Base-by-base conservation (phyloP, 2,113 vertebrate genomes). In the Nyctereutes procyonoides region DNA sequence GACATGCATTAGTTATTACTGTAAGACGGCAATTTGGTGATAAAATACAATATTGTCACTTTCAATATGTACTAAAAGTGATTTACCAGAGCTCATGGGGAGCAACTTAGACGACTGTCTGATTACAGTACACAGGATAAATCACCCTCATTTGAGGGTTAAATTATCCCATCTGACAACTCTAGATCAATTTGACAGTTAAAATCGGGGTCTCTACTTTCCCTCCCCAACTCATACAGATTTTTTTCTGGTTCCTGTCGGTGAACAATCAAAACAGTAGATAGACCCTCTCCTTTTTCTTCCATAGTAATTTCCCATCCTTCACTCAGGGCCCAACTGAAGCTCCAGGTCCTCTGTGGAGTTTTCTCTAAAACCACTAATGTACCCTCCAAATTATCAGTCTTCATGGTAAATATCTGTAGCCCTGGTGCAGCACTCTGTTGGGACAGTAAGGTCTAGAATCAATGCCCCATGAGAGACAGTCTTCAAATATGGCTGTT, bases 11-110 rank as follows among this genome's bases (percentile, higher is more conserved):
- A 98, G 84, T 81, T 94, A 96, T 95, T 96, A 98, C 94, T 81
- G 1, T 86, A 95, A 98, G 97, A 97, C 0, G 8, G 67, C 80
- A 97, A 96, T 97, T 98, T 92, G 26, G 93, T 79, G 93, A 97
- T 98, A 98, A 98, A 98, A 98, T 90, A 97, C 60, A 98, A 97
- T 69, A 94, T 26, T 96, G 92, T 96, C 96, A 97, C 84, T 98
- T 98, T 96, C 98, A 98, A 98, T 97, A 98, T 20, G 35, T 89
- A 91, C 98, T 95, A 95, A 96, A 96, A 97, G 32, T 97, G 80
- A 97, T 98, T 98, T 98, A 90, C 73, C 95, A 97, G 62, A 98
- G 56, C 87, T 98, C 83, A 53, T 58, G 58, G 79, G 92, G 69
- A 96, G 28, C 32, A 38, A 98, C 80, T 98, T 98, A 69, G 56